Percentiles rank a stretch among this genome's conserved stretches.
phyloP scores from a whole-genome alignment of 2,888 invertebrate genomes.

The Dorcus hopei region DNA sequence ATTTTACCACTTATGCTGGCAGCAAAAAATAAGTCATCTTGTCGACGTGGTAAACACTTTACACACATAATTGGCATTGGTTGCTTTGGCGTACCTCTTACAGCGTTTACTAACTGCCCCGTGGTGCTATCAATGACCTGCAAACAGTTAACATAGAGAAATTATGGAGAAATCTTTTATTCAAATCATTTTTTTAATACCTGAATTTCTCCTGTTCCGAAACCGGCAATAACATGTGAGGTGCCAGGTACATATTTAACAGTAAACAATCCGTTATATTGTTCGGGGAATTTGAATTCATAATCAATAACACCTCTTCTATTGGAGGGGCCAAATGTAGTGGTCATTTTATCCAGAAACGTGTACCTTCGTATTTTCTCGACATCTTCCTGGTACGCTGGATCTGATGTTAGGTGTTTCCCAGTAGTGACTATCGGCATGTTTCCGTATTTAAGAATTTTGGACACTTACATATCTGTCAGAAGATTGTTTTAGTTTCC shows the following conservation, averaged over 20 bases:
- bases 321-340: conserved; percentile 4
- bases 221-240: conserved; percentile 49
- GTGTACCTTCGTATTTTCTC: conserved; percentile 12
- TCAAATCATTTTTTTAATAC: not conserved
- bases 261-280: conserved; percentile 40
- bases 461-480: not conserved
- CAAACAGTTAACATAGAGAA: conserved; percentile 1
- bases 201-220: conserved; percentile 55
- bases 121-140: conserved; percentile 38
- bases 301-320: conserved; percentile 24
- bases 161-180: no score
- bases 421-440: not conserved
- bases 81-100: conserved; percentile 30
- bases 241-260: conserved; percentile 51
- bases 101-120: conserved; percentile 25
- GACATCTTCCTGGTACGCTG: not conserved
- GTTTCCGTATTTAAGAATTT: not conserved
- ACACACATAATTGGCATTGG: conserved; percentile 40
- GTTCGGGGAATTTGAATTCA: conserved; percentile 38
- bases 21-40: conserved; percentile 35
- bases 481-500: not conserved
- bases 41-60: conserved; percentile 34
- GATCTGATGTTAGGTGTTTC: not conserved
- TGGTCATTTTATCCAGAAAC: conserved; percentile 14
- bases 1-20: conserved; percentile 42